Conservation (phyloP, 2,888 invertebrate genomes). For the Adineta ricciae region DNA sequence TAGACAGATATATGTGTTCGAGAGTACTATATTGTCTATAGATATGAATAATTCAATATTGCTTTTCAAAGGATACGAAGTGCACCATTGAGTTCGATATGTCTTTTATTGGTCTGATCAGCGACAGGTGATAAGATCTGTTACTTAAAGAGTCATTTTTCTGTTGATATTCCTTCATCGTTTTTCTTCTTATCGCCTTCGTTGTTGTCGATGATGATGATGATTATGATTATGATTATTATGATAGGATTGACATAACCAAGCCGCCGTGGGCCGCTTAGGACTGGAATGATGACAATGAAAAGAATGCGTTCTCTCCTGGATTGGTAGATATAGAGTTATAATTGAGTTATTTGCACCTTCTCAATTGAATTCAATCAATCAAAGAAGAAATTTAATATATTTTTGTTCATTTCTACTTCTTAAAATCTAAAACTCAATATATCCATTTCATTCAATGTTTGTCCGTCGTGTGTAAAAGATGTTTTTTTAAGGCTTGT, state of each 20-base stretch:
- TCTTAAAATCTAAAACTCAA: too few species aligned
- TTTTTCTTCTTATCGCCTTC: neutral
- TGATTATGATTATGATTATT: neutral
- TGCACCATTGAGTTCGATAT: neutral
- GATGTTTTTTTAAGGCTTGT: neutral
- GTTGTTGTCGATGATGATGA: neutral
- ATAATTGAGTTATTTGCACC: neutral
- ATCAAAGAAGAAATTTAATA: neutral
- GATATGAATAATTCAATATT: neutral
- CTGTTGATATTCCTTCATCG: neutral
- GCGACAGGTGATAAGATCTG: constrained; percentile 7
- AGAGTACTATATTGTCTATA: neutral
- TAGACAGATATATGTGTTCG: too few species aligned
- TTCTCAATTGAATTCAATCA: neutral
- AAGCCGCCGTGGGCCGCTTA: neutral
- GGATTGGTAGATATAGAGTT: neutral
- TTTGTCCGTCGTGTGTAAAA: neutral
- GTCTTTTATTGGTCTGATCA: neutral
- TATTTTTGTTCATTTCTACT: too few species aligned
- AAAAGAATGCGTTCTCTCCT: neutral
- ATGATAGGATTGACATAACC: neutral
- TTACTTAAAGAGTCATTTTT: neutral
- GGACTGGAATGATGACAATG: neutral
- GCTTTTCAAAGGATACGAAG: neutral
- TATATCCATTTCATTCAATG: neutral